A percentile compares a stretch with the other conserved stretches of the same genome.
Evolutionary conservation across 2,888 invertebrate genomes (phyloP).

Genomic region (Drosophila suboccidentalis): DNA sequence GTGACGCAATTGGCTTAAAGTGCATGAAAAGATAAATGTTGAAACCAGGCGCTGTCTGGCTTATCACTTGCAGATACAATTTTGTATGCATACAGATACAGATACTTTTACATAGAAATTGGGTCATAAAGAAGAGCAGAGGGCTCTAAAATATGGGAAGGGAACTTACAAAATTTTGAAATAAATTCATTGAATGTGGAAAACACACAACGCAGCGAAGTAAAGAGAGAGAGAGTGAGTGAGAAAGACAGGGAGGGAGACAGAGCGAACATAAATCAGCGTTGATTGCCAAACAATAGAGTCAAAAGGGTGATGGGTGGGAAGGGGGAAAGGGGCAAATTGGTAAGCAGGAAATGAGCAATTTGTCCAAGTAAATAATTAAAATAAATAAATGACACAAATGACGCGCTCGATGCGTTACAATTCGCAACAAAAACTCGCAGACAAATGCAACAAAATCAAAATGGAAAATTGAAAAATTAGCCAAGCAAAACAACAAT

Average conservation of each 20-base stretch:
- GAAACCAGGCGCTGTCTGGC: conserved; percentile 24
- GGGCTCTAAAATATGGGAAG: conserved; percentile 13
- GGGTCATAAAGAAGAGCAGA: conserved; percentile 40
- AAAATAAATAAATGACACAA: conserved; percentile 69
- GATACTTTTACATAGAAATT: conserved; percentile 29
- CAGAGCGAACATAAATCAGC: conserved; percentile 70
- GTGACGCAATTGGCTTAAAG: conserved; percentile 31
- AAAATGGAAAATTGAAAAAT: conserved; percentile 54
- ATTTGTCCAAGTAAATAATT: conserved; percentile 81
- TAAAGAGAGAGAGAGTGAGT: conserved; percentile 9
- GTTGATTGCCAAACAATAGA: conserved; percentile 79
- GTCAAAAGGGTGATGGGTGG: background rate
- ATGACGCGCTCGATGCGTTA: conserved; percentile 38
- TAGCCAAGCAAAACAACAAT: conserved; percentile 46
- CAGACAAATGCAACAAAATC: conserved; percentile 14
- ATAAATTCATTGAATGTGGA: background rate
- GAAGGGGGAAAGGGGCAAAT: background rate
- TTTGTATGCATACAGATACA: background rate
- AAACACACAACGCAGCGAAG: conserved; percentile 5
- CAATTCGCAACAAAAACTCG: conserved; percentile 29
- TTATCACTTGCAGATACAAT: conserved; percentile 36
- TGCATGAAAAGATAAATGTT: conserved; percentile 28
- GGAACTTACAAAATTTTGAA: conserved; percentile 15
- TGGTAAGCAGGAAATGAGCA: conserved; percentile 75
- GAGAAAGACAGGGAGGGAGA: conserved; percentile 8